A percentile compares a stretch with the other conserved stretches of the same genome.
Evolutionary conservation across 2,888 invertebrate species (phyloP).

Genomic region (Halocaridina rubra): DNA sequence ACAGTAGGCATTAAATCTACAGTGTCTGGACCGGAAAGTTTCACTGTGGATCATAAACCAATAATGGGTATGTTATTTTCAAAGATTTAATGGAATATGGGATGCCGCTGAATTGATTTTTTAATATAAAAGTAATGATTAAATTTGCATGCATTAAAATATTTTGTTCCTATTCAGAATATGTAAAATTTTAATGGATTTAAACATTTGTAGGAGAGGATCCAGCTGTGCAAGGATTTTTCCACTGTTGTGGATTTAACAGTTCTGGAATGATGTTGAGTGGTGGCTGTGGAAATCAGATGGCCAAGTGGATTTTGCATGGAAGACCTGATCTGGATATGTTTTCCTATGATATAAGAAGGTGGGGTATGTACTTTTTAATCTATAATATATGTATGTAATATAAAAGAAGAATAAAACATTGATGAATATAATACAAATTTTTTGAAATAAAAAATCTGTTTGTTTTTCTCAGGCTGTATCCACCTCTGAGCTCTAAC

Average conservation of each 20-base stretch:
- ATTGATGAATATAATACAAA: too few relatives aligned
- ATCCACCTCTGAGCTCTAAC: constrained; percentile 68
- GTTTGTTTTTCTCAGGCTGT: constrained; percentile 13
- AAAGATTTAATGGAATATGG: not conserved
- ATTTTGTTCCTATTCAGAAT: not conserved
- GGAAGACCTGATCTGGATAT: constrained; percentile 87
- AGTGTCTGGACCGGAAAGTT: constrained; percentile 90
- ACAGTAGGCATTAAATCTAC: constrained; percentile 84
- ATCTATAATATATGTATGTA: too few relatives aligned
- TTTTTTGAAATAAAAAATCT: too few relatives aligned
- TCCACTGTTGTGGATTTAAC: constrained; percentile 89
- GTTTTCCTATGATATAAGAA: constrained; percentile 85
- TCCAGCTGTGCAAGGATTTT: constrained; percentile 75
- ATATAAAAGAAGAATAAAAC: too few relatives aligned
- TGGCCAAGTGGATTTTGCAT: constrained; percentile 85
- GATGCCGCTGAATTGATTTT: not conserved
- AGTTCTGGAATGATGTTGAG: constrained; percentile 93
- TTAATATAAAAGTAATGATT: not conserved
- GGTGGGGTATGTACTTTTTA: not conserved
- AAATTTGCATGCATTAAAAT: not conserved
- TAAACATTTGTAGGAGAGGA: constrained; percentile 66
- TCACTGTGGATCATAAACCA: constrained; percentile 92
- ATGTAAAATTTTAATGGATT: not conserved
- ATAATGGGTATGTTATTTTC: constrained; percentile 75
- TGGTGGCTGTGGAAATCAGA: constrained; percentile 86